Percentiles rank a stretch among this genome's conserved stretches.
Evolutionary conservation across 2,888 invertebrate species (phyloP).

Genomic region (Rhimphoctona megacephalus): DNA sequence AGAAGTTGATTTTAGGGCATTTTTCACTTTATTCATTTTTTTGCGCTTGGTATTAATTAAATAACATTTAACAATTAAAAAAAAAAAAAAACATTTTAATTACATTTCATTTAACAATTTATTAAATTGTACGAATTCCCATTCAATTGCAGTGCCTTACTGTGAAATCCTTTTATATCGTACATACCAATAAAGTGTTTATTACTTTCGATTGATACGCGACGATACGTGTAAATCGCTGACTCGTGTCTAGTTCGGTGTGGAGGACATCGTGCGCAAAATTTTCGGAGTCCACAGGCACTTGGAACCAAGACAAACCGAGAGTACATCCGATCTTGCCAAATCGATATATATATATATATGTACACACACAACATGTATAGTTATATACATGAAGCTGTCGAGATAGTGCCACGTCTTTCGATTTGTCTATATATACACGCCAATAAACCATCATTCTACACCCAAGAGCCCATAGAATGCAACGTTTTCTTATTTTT

Average conservation of each 20-base stretch:
- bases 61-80: too few relatives aligned
- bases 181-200: constrained; percentile 48
- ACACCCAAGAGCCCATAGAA: constrained; percentile 37
- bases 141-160: not conserved
- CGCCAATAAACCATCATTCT: constrained; percentile 3
- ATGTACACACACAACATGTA: not conserved
- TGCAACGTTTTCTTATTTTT: constrained; percentile 37
- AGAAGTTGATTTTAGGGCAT: too few relatives aligned
- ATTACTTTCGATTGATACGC: constrained; percentile 44
- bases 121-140: not conserved
- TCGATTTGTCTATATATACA: not conserved
- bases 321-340: constrained; percentile 57
- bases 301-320: constrained; percentile 46
- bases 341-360: constrained; percentile 38
- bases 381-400: not conserved
- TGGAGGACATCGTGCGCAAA: constrained; percentile 53
- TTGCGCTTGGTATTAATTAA: too few relatives aligned
- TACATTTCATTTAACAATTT: too few relatives aligned
- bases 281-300: constrained; percentile 44
- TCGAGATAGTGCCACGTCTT: constrained; percentile 16
- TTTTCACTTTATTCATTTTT: too few relatives aligned
- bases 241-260: constrained; percentile 65
- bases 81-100: too few relatives aligned
- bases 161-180: not conserved
- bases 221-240: constrained; percentile 68